Evolutionary conservation across 2,113 vertebrate genomes (phyloP).

Genomic region (Bombycilla garrulus): DNA sequence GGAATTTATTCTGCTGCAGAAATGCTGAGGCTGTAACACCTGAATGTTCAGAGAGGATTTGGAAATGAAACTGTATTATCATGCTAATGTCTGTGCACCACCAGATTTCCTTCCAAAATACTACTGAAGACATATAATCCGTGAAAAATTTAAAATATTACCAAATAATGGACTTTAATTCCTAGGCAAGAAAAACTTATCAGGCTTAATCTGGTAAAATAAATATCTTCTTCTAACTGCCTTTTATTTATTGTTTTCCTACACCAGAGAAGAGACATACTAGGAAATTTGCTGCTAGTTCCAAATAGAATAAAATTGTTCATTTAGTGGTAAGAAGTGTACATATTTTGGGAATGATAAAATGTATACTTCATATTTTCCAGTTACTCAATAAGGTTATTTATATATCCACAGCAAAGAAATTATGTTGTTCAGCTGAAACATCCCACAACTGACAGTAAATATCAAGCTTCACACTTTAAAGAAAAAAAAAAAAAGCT

Average conservation of each 20-base stretch:
- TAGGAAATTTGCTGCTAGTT: neutral
- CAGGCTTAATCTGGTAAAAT: neutral
- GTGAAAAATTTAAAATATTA: neutral
- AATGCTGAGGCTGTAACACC: neutral
- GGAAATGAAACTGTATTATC: neutral
- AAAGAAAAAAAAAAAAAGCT: neutral
- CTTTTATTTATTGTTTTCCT: neutral
- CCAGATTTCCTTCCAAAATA: neutral
- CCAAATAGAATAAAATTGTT: neutral
- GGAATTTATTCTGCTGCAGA: neutral
- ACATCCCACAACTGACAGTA: constrained; percentile 27
- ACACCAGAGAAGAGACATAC: neutral
- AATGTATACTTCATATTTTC: neutral
- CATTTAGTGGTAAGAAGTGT: neutral
- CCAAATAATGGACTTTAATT: neutral
- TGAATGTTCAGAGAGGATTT: neutral
- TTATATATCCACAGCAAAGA: neutral
- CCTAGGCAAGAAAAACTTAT: neutral
- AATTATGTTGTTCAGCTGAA: constrained; percentile 43
- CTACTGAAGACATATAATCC: neutral
- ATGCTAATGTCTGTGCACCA: neutral
- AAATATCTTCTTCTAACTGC: neutral
- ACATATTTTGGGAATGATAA: neutral
- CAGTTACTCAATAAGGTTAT: neutral
- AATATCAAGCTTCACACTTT: constrained; percentile 38